These are phyloP conservation scores for Chaetodon trifasciatus DNA, from an alignment of 2,797 vertebrate genomes.

Conservation along the genomic window DNA sequence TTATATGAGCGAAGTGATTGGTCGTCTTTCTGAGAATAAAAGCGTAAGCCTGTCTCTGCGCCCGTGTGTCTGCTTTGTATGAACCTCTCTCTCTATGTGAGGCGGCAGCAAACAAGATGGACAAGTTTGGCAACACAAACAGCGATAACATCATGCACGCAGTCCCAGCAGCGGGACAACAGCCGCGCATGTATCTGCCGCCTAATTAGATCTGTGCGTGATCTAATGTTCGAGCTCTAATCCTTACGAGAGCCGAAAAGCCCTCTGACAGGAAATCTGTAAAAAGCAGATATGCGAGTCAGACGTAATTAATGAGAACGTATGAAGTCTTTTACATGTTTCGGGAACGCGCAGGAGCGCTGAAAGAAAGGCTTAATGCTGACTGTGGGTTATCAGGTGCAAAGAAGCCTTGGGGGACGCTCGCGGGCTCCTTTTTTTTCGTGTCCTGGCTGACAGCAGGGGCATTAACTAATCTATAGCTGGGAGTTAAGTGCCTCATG, in stretches of 20 bases:
- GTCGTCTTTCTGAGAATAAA: neutral
- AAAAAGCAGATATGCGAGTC: slow-evolving; percentile 40
- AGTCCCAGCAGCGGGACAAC: slow-evolving; percentile 32
- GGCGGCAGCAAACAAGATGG: slow-evolving; percentile 36
- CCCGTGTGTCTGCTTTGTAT: neutral
- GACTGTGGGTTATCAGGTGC: slow-evolving; percentile 59
- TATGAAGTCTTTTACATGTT: slow-evolving; percentile 37
- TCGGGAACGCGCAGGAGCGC: slow-evolving; percentile 6
- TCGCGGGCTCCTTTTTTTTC: slow-evolving; percentile 21
- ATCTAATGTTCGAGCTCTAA: slow-evolving; percentile 58
- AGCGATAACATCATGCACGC: slow-evolving; percentile 40
- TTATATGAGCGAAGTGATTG: slow-evolving; percentile 7
- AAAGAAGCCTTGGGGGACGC: slow-evolving; percentile 17
- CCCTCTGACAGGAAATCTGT: slow-evolving; percentile 48
- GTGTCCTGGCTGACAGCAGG: slow-evolving; percentile 38
- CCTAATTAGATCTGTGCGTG: slow-evolving; percentile 54
- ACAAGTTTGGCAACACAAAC: slow-evolving; percentile 58
- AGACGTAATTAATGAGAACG: slow-evolving; percentile 45
- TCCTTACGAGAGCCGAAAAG: slow-evolving; percentile 48
- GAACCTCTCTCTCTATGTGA: neutral
- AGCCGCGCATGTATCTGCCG: slow-evolving; percentile 20
- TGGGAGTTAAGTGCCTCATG: slow-evolving; percentile 60
- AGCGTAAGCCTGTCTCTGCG: slow-evolving; percentile 3
- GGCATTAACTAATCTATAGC: slow-evolving; percentile 68
- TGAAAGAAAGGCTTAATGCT: slow-evolving; percentile 35